A percentile compares a stretch with the other conserved stretches of the same genome.
These are phyloP conservation scores for Spilogale gracilis DNA, from an alignment of 2,113 vertebrate genomes.

Conservation along the genomic window DNA sequence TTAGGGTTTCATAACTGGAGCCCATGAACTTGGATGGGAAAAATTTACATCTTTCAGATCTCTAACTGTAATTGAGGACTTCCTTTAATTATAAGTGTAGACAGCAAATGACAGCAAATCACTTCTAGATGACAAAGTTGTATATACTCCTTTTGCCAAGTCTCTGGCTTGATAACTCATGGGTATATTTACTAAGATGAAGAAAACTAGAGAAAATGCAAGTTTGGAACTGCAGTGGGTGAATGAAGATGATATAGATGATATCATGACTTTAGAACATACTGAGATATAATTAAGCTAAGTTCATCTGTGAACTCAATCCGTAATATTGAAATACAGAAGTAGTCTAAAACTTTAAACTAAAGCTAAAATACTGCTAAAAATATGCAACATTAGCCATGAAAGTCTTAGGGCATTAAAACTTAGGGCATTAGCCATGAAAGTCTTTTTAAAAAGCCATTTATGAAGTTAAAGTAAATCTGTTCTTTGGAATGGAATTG, in stretches of 20 bases:
- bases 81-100: neutral
- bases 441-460: constrained; percentile 26
- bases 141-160: neutral
- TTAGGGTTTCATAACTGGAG: neutral
- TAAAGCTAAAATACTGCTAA: constrained; percentile 5
- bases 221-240: neutral
- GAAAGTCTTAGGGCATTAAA: neutral
- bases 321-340: neutral
- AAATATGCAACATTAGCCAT: neutral
- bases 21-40: neutral
- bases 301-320: neutral
- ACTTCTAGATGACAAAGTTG: neutral
- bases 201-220: neutral
- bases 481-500: neutral
- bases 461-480: constrained; percentile 8
- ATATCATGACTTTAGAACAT: neutral
- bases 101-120: neutral
- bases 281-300: neutral
- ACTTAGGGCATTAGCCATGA: neutral
- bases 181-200: neutral
- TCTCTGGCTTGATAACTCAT: neutral
- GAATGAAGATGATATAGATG: neutral
- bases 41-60: neutral
- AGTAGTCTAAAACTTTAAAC: constrained; percentile 34
- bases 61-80: neutral